Evolutionary conservation across 2,888 invertebrate species (phyloP).

Genomic region (Cotesia congregata): DNA sequence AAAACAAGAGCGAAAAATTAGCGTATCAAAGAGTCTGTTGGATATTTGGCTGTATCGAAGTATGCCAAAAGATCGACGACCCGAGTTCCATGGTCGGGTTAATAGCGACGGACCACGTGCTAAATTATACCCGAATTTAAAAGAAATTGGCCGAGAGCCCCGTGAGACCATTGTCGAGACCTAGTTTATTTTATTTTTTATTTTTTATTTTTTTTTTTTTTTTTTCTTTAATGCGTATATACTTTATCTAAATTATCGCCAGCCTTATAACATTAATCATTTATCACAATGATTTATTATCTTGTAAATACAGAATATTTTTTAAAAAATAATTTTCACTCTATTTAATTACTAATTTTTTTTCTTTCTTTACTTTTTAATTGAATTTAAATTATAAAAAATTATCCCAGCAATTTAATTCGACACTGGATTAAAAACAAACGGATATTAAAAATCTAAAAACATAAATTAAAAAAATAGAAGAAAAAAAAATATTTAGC

Average conservation of each 20-base stretch:
- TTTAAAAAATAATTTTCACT: not conserved
- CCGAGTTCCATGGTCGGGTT: conserved; percentile 75
- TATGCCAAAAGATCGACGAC: conserved; percentile 72
- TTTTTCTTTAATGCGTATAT: not conserved
- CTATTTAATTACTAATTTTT: not conserved
- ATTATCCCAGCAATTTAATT: not conserved
- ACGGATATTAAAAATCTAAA: not conserved
- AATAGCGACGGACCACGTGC: conserved; percentile 75
- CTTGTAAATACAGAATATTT: not conserved
- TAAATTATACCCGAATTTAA: conserved; percentile 82
- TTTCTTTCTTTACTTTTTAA: not conserved
- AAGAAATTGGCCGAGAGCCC: conserved; percentile 70
- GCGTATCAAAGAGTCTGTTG: conserved; percentile 73
- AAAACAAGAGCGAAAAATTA: conserved; percentile 62
- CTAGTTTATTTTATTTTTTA: conserved; percentile 50
- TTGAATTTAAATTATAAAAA: not conserved
- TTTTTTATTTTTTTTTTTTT: not conserved
- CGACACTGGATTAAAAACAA: not conserved
- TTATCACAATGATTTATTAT: not conserved
- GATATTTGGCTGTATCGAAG: conserved; percentile 78
- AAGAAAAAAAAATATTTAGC: not conserved
- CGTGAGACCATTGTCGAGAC: conserved; percentile 65
- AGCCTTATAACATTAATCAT: not conserved
- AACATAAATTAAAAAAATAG: not conserved
- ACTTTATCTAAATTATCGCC: not conserved